These are phyloP conservation scores for Trinectes maculatus DNA, from an alignment of 2,113 vertebrate species.

Conservation along the genomic window DNA sequence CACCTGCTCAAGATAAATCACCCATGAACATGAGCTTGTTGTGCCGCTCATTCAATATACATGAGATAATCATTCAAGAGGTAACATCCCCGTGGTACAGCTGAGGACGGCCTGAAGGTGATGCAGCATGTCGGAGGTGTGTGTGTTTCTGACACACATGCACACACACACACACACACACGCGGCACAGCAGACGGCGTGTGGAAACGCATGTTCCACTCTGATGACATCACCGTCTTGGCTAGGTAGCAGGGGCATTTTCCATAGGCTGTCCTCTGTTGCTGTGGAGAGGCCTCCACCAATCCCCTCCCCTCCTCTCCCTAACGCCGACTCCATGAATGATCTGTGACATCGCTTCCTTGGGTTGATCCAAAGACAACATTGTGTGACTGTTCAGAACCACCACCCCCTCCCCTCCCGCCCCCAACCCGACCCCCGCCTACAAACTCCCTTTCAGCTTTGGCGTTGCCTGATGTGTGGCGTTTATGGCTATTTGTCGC, in stretches of 20 bases:
- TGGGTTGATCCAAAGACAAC: slow-evolving; percentile 72
- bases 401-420: not conserved
- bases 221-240: slow-evolving; percentile 80
- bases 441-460: slow-evolving; percentile 27
- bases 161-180: slow-evolving; percentile 21
- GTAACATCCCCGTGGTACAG: slow-evolving; percentile 47
- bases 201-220: slow-evolving; percentile 66
- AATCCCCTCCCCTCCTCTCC: slow-evolving; percentile 73
- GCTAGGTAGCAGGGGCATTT: slow-evolving; percentile 68
- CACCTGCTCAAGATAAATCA: slow-evolving; percentile 73
- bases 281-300: slow-evolving; percentile 78
- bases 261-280: slow-evolving; percentile 84
- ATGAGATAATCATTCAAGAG: slow-evolving; percentile 65
- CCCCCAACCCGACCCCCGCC: not conserved
- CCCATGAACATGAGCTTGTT: slow-evolving; percentile 68
- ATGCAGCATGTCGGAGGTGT: slow-evolving; percentile 60
- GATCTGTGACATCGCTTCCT: slow-evolving; percentile 74
- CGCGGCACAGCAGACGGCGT: slow-evolving; percentile 43
- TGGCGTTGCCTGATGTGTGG: slow-evolving; percentile 24
- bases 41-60: slow-evolving; percentile 70
- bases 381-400: slow-evolving; percentile 59
- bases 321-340: slow-evolving; percentile 71
- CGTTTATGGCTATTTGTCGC: slow-evolving; percentile 65
- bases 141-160: slow-evolving; percentile 20
- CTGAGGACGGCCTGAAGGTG: slow-evolving; percentile 74